These are phyloP conservation scores for Podabrus alpinus DNA, from an alignment of 2,888 invertebrate species.

Conservation along the genomic window DNA sequence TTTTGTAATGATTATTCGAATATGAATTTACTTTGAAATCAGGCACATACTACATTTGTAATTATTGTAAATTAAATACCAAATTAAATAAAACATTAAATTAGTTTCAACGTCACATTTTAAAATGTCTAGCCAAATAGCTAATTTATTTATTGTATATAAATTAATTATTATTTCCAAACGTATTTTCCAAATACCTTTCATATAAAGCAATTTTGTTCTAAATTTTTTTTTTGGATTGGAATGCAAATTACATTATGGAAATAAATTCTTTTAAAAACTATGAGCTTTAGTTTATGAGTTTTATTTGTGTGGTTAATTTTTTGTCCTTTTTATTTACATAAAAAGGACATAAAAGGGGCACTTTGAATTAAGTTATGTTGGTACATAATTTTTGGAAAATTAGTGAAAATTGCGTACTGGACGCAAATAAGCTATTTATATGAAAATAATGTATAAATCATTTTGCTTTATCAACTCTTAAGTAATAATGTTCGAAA, in stretches of 20 bases:
- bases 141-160: neutral
- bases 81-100: too few relatives aligned
- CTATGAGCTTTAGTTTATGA: neutral
- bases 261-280: neutral
- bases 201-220: neutral
- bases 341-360: neutral
- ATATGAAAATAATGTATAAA: slow-evolving; percentile 18
- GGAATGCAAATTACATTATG: neutral
- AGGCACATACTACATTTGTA: neutral
- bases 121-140: neutral
- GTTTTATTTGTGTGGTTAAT: neutral
- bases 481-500: slow-evolving; percentile 22
- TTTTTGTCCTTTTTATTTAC: neutral
- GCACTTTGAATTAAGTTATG: neutral
- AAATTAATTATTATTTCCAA: neutral
- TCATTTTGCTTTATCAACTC: slow-evolving; percentile 20
- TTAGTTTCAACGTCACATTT: neutral
- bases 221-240: neutral
- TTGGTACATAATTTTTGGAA: neutral
- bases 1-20: neutral
- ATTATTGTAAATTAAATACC: too few relatives aligned
- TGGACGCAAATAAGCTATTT: slow-evolving; percentile 3
- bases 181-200: neutral
- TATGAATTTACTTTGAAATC: neutral
- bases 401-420: neutral